Base-by-base conservation (phyloP, 1,140 invertebrate genomes). In the Phthorimaea operculella region DNA sequence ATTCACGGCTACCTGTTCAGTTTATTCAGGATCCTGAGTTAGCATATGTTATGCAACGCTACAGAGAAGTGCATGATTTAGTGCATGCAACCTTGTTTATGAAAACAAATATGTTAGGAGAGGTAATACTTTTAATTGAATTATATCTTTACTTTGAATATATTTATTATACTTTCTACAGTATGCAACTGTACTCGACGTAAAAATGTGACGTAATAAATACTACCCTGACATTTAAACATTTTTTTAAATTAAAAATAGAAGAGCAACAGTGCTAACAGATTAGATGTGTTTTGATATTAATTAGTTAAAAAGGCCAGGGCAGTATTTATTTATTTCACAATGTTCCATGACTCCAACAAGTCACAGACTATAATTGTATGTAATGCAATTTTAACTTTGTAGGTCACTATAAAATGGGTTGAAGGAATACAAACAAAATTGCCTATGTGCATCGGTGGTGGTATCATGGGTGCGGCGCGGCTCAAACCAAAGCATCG, bases 1-100 rank as follows among this genome's bases (percentile, higher is more conserved):
- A 99, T 87, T 93, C 93, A 34, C 88, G 98, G 64, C 83, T 92
- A 59, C 87, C 91, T 33, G 97, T 99, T 0, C 92, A 93, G 66
- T 99, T 98, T 86, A 89, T 99, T 28, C 91, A 96, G 70, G 94
- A 99, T 84, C 82, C 92, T 5, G 92, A 98, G 59, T 82, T 98
- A 52, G 95, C 96, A 15, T 99, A 99, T 87, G 92, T 99, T 3
- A 98, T 99, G 93, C 95, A 97, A 83, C 87, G 98, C 45, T 99
- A 99, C 79, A 90, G 98, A 62, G 97, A 99, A 87, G 92, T 93
- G 14, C 98, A 99, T 80, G 98, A 99, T 87, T 88, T 99, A 52
- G 90, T 96, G 58, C 98, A 99, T 84, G 92, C 96, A 0, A 81
- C 95, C 7, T 87, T 98, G 33, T 90, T 91, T 54, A 98, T 98